These are phyloP conservation scores for Lordiphosa clarofinis DNA, from an alignment of 1,140 invertebrate species.

Conservation along the genomic window DNA sequence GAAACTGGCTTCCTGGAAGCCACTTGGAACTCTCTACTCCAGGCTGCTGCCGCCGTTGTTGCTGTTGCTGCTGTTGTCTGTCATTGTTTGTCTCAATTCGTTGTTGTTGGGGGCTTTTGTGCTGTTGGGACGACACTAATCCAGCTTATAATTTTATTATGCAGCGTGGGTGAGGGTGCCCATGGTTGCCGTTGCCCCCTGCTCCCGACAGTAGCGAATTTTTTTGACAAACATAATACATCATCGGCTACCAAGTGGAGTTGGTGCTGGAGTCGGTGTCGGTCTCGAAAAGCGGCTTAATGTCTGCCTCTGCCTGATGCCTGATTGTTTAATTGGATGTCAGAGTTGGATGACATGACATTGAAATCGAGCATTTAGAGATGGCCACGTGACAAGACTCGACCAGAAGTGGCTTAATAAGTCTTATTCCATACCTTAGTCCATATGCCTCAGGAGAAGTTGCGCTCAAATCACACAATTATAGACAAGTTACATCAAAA, in stretches of 20 bases:
- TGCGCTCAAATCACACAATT: too few species aligned
- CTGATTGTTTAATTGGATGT: constrained; percentile 64
- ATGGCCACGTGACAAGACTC: neutral
- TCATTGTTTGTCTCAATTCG: constrained; percentile 71
- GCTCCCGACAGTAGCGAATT: constrained; percentile 5
- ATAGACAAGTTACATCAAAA: too few species aligned
- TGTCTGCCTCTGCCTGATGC: constrained; percentile 30
- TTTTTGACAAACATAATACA: constrained; percentile 14
- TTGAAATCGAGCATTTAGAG: constrained; percentile 17
- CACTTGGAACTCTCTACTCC: neutral
- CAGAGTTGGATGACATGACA: constrained; percentile 3
- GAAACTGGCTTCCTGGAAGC: constrained; percentile 19
- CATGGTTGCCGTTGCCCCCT: too few species aligned
- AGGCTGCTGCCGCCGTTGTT: neutral
- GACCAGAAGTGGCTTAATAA: too few species aligned
- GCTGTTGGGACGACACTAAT: constrained; percentile 56
- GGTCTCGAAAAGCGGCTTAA: constrained; percentile 41
- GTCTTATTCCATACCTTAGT: too few species aligned
- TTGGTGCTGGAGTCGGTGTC: constrained; percentile 24
- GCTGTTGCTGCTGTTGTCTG: constrained; percentile 39
- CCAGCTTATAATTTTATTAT: constrained; percentile 76
- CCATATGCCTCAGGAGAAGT: too few species aligned
- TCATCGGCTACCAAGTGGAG: constrained; percentile 10
- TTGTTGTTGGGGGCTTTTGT: constrained; percentile 28
- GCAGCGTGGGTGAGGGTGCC: constrained; percentile 12